phyloP scores from a whole-genome alignment of 2,888 invertebrate species.

The Esperia sulphurella region DNA sequence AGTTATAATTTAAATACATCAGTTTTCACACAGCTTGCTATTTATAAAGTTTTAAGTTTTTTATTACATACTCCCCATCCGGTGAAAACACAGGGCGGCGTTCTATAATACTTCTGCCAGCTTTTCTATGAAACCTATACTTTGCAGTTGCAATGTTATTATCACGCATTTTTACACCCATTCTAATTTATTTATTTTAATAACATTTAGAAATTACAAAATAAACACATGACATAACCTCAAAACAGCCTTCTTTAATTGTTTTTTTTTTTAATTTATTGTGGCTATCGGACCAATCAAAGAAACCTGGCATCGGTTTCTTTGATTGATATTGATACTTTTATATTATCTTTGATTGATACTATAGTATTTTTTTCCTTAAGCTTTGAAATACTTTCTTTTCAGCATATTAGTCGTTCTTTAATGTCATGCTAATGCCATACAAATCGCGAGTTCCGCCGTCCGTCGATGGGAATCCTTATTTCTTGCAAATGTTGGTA shows the following conservation, averaged over 20 bases:
- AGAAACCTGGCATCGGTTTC: too few species aligned
- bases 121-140: slow-evolving; percentile 62
- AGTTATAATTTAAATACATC: neutral
- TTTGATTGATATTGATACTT: too few species aligned
- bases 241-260: neutral
- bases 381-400: too few species aligned
- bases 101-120: slow-evolving; percentile 71
- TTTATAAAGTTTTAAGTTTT: neutral
- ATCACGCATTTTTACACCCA: slow-evolving; percentile 45
- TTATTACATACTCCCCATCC: slow-evolving; percentile 63
- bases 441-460: too few species aligned
- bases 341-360: too few species aligned
- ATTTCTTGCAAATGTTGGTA: too few species aligned
- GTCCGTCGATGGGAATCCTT: too few species aligned
- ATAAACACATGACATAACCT: neutral
- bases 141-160: slow-evolving; percentile 28
- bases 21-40: neutral
- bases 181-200: slow-evolving; percentile 25
- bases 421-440: too few species aligned
- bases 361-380: too few species aligned
- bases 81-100: slow-evolving; percentile 65
- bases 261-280: neutral
- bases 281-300: too few species aligned
- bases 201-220: neutral
- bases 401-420: too few species aligned